Evolutionary conservation across 2,113 vertebrate species (phyloP), one percentile per base, ranked within the genome.

Genomic region (Anhinga rufa): DNA sequence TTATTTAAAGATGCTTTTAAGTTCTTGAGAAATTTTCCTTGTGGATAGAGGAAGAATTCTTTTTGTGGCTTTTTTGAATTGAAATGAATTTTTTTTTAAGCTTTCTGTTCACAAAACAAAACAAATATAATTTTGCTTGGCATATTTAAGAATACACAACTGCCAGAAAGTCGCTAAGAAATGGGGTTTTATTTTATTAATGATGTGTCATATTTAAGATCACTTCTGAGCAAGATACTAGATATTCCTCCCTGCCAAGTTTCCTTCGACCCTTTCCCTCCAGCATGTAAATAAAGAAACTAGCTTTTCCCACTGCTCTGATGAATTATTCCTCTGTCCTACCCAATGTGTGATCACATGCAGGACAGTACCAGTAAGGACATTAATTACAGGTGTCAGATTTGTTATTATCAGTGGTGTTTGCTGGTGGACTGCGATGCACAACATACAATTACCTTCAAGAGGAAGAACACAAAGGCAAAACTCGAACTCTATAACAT

Each of bases 1-100:
- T 96, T 91, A 61, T 89, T 89, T 90, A 90, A 93, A 91, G 40
- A 82, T 77, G 52, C 7, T 92, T 95, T 91, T 86, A 88, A 86
- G 71, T 70, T 91, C n/a, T 71, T 62, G 55, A 92, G 32, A 74
- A 87, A 16, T 83, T 82, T 72, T 93, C 48, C 32, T 65, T 57
- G 40, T 85, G 31, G 44, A 51, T 82, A 60, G 20, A 26, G 19
- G 14, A 55, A 55, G 40, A 83, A 65, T 48, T 76, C 34, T 69
- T 81, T 81, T 75, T 74, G 38, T n/a, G 54, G 17, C 1, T 9
- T n/a, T 36, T 48, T 55, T 90, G 36, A 76, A 15, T 21, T 82
- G 24, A 79, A 88, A 68, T 48, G 10, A 57, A 9, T 54, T 51
- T 57, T n/a, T n/a, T 86, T 76, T n/a, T 26, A 88, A 83, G 20